Evolutionary conservation across 2,888 invertebrate genomes (phyloP).

Genomic region (Platyscelio sp.): DNA sequence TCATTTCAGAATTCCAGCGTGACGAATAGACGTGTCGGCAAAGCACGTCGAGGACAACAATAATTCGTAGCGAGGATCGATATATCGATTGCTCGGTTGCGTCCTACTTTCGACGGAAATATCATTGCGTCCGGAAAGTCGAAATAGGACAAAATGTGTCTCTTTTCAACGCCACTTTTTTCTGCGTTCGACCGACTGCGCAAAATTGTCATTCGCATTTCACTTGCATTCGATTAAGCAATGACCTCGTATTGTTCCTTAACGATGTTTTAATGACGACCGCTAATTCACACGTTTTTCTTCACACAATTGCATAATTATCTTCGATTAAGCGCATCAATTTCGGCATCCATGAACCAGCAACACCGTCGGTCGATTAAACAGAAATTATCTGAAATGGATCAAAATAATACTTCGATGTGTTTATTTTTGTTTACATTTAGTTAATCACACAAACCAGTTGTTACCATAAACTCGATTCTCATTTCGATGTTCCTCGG

Average conservation of each 20-base stretch:
- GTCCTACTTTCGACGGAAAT: constrained; percentile 73
- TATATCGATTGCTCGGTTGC: constrained; percentile 51
- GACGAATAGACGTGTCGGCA: constrained; percentile 58
- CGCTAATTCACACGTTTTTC: too few species aligned
- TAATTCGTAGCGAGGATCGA: constrained; percentile 69
- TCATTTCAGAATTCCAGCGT: constrained; percentile 12
- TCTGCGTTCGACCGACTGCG: constrained; percentile 15
- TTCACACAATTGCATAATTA: too few species aligned
- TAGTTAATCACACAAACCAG: too few species aligned
- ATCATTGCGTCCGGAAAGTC: constrained; percentile 38
- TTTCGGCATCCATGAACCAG: too few species aligned
- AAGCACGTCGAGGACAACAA: constrained; percentile 72
- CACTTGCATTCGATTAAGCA: constrained; percentile 28
- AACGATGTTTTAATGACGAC: too few species aligned
- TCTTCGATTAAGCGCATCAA: too few species aligned
- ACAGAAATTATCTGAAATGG: too few species aligned
- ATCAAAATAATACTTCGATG: too few species aligned
- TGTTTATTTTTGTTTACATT: too few species aligned
- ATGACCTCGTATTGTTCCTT: constrained; percentile 18
- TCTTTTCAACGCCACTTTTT: constrained; percentile 20
- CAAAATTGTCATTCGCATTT: constrained; percentile 27
- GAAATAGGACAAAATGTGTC: constrained; percentile 14
- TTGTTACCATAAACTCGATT: too few species aligned
- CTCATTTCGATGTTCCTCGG: too few species aligned
- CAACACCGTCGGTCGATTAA: too few species aligned